Conservation (phyloP, 2,797 vertebrate genomes). For the Pseudochirops cupreus region DNA sequence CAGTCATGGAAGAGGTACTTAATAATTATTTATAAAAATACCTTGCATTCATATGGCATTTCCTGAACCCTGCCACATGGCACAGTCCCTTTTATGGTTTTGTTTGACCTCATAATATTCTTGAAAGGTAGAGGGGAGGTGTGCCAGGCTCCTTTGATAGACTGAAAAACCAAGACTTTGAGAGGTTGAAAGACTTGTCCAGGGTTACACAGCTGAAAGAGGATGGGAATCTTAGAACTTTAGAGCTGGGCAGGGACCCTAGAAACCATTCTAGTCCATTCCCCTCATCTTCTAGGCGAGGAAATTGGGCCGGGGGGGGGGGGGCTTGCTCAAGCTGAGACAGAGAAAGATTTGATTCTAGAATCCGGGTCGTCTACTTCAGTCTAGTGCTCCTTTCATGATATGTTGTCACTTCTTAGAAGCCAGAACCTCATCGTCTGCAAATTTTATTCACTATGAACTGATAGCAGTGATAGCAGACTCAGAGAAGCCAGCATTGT, state of each 20-base stretch:
- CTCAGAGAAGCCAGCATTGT: accelerated
- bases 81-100: background rate
- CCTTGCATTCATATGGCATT: too few species aligned
- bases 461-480: background rate
- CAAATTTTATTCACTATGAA: background rate
- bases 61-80: background rate
- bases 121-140: background rate
- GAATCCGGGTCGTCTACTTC: background rate
- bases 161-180: background rate
- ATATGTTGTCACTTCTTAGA: accelerated
- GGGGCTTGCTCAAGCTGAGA: background rate
- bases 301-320: background rate
- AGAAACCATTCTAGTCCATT: background rate
- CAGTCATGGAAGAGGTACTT: background rate
- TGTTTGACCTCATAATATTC: background rate
- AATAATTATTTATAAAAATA: background rate
- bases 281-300: background rate
- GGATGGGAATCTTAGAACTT: background rate
- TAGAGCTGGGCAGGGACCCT: background rate
- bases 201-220: background rate
- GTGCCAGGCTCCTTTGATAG: background rate
- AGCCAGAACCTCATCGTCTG: background rate
- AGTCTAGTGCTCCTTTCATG: background rate
- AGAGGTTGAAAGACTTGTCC: background rate
- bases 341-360: background rate